A percentile compares a stretch with the other conserved stretches of the same genome.
Evolutionary conservation across 2,888 invertebrate genomes (phyloP).

Genomic region (Noctua fimbriata): DNA sequence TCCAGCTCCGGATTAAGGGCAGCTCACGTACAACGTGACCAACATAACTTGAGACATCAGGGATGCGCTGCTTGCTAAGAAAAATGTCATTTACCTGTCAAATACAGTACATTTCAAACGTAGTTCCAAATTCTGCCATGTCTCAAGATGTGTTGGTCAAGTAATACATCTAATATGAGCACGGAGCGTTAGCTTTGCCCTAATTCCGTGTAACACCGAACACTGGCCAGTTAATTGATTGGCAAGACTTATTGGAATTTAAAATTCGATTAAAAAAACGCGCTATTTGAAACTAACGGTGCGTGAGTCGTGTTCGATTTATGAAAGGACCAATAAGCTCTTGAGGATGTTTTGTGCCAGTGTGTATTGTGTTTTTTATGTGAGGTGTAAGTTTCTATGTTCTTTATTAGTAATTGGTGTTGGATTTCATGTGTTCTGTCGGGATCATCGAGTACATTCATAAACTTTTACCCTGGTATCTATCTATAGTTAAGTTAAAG

Average conservation of each 20-base stretch:
- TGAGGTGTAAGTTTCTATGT: background rate
- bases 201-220: slow-evolving; percentile 49
- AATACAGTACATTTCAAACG: background rate
- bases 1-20: slow-evolving; percentile 48
- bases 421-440: background rate
- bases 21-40: slow-evolving; percentile 36
- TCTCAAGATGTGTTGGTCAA: background rate
- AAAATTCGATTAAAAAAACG: slow-evolving; percentile 36
- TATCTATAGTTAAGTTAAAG: background rate
- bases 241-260: slow-evolving; percentile 47
- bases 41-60: background rate
- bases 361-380: slow-evolving; percentile 8
- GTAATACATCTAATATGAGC: slow-evolving; percentile 54
- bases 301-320: slow-evolving; percentile 33
- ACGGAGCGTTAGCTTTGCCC: slow-evolving; percentile 46
- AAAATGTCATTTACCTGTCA: background rate
- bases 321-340: slow-evolving; percentile 25
- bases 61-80: background rate
- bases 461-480: background rate
- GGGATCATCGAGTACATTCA: background rate
- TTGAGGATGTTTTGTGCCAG: slow-evolving; percentile 9
- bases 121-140: background rate
- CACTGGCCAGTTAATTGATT: slow-evolving; percentile 48
- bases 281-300: slow-evolving; percentile 28
- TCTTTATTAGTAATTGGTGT: slow-evolving; percentile 7